Evolutionary conservation across 2,113 vertebrate species (phyloP).

Genomic region (Lampris megalopsis): DNA sequence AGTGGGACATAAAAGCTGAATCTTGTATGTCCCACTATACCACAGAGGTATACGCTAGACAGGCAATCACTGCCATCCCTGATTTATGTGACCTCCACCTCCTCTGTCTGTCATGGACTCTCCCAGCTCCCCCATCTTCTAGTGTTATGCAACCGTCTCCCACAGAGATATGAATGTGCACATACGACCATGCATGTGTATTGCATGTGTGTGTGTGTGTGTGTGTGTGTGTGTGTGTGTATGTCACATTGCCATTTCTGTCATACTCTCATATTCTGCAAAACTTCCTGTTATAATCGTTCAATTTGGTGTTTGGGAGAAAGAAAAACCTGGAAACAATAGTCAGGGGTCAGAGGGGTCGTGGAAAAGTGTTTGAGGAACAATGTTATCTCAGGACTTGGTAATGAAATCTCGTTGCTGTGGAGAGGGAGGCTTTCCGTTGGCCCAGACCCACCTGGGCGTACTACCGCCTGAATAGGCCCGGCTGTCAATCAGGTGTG

Average conservation of each 20-base stretch:
- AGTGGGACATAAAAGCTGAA: no score
- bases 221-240: not conserved
- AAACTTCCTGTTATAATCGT: conserved; percentile 55
- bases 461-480: not conserved
- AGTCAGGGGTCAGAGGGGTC: conserved; percentile 53
- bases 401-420: conserved; percentile 37
- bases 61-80: conserved; percentile 17
- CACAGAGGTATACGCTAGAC: no score
- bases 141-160: conserved; percentile 33
- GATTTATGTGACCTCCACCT: conserved; percentile 28
- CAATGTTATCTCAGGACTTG: conserved; percentile 67
- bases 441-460: conserved; percentile 44
- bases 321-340: conserved; percentile 63
- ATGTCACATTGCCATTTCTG: conserved; percentile 16
- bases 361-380: conserved; percentile 56
- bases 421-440: conserved; percentile 36
- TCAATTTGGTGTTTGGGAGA: conserved; percentile 43
- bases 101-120: not conserved
- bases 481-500: conserved; percentile 28
- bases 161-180: not conserved
- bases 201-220: not conserved
- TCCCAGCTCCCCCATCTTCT: not conserved
- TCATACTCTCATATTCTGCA: conserved; percentile 50
- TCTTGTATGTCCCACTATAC: no score
- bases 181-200: no score